A percentile compares a stretch with the other conserved stretches of the same genome.
phyloP scores from a whole-genome alignment of 2,797 vertebrate genomes.

The Pogonophryne albipinna region DNA sequence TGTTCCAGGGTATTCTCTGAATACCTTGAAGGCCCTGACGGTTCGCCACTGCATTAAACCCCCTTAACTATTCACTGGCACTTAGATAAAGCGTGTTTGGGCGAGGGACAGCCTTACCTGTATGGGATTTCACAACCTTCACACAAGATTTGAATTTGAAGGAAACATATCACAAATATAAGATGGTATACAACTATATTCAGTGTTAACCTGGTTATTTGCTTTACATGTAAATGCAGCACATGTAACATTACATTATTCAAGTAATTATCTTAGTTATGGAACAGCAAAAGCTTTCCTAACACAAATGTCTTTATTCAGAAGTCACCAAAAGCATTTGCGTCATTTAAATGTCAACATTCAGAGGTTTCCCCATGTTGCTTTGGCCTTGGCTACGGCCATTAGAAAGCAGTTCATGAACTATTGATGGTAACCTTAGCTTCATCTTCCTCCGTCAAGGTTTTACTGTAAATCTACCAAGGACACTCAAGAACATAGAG shows the following conservation, averaged over 20 bases:
- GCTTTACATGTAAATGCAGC: constrained; percentile 15
- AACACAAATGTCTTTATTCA: neutral
- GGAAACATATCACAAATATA: constrained; percentile 16
- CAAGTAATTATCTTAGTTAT: neutral
- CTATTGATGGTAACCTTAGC: constrained; percentile 43
- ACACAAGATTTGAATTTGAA: constrained; percentile 23
- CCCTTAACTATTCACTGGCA: neutral
- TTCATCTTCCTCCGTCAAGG: constrained; percentile 29
- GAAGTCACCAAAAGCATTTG: neutral
- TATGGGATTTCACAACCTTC: constrained; percentile 14
- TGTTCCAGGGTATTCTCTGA: too few relatives aligned
- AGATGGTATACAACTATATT: neutral
- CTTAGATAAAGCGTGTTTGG: neutral
- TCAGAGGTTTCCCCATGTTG: constrained; percentile 50
- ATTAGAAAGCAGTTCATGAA: constrained; percentile 44
- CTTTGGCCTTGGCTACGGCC: constrained; percentile 41
- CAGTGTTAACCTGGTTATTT: constrained; percentile 18
- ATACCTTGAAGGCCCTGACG: too few relatives aligned
- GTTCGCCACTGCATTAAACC: too few relatives aligned
- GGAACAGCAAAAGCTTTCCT: neutral
- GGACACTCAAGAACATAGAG: constrained; percentile 22
- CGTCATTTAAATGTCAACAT: neutral
- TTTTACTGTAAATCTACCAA: constrained; percentile 27
- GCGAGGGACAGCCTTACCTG: neutral
- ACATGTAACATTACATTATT: neutral